A percentile compares a stretch with the other conserved stretches of the same genome.
Evolutionary conservation across 2,888 invertebrate genomes (phyloP).

Genomic region (Gandaritis pyraliata): DNA sequence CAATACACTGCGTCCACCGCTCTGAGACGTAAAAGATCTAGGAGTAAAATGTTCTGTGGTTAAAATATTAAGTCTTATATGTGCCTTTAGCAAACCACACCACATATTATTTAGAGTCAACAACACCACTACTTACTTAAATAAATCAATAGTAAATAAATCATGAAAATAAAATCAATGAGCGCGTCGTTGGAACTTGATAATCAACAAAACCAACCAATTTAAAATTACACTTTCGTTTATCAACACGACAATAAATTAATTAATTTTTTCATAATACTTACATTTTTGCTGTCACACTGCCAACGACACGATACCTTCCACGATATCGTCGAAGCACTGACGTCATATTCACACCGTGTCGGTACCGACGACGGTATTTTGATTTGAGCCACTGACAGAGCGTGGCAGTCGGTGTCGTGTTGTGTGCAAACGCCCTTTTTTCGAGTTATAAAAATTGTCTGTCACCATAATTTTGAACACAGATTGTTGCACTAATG

Average conservation of each 20-base stretch:
- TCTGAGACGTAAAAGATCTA: too few relatives aligned
- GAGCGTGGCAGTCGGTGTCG: too few relatives aligned
- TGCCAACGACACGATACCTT: too few relatives aligned
- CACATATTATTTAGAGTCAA: neutral
- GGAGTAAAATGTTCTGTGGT: too few relatives aligned
- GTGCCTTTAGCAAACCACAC: too few relatives aligned
- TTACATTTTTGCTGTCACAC: conserved; percentile 23
- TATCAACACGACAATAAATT: conserved; percentile 75
- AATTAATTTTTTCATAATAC: conserved; percentile 71
- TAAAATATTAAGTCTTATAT: too few relatives aligned
- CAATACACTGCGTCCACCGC: too few relatives aligned
- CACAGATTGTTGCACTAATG: conserved; percentile 80
- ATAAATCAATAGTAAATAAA: conserved; percentile 17
- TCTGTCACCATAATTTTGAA: conserved; percentile 79
- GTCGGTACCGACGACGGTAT: too few relatives aligned
- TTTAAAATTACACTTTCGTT: conserved; percentile 65
- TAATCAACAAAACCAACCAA: conserved; percentile 45
- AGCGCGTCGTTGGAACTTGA: conserved; percentile 22
- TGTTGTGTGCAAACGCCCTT: conserved; percentile 17
- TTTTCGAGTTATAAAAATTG: conserved; percentile 72
- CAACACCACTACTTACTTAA: neutral
- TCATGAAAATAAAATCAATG: conserved; percentile 29
- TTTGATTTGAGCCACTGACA: too few relatives aligned
- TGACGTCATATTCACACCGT: too few relatives aligned
- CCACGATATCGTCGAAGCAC: too few relatives aligned